Base-by-base conservation (phyloP, 2,113 vertebrate species). In the Choloepus hoffmanni region DNA sequence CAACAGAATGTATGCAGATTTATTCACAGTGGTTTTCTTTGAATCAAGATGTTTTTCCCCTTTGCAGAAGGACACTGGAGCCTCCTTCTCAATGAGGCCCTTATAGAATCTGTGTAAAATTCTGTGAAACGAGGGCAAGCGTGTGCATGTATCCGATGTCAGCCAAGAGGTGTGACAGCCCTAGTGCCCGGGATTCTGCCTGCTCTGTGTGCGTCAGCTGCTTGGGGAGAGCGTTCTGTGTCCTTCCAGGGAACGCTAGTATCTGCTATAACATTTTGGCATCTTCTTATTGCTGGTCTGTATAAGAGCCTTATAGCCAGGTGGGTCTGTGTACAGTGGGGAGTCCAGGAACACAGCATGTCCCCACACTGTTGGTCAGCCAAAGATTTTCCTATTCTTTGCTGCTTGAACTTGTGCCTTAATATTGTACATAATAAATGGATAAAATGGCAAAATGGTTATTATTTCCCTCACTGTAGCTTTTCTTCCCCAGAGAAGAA, bases 381-480 rank as follows among this genome's bases (percentile, higher is more conserved):
- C 98, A 99, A 99, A 99, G 98, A 98, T 97, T 97, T 96, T 98
- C 96, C 93, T 98, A 79, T 97, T 98, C 97, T 98, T 98, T 98
- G 98, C 98, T 98, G 98, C 98, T 98, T 98, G 96, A 98, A 98
- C 96, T 96, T 97, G 98, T 99, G 98, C 99, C 98, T 99, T 99
- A 98, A 97, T 98, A 98, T 98, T 98, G 98, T 99, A 98, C 97
- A 98, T 98, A 99, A 98, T 99, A 99, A 99, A 99, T 96, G 97
- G 97, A 97, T 98, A 95, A 98, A 97, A 89, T 85, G 63, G 95
- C 18, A 63, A 74, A 33, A 21, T 5, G n/a, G 48, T 85, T 94
- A 15, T 43, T 67, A 3, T 48, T 53, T 77, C 65, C 65, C 36
- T 50, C 65, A 53, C 0, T 11, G 55, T 70, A 92, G 63, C 53